Evolutionary conservation across 2,113 vertebrate species (phyloP).

Genomic region (Dicaeum eximium): DNA sequence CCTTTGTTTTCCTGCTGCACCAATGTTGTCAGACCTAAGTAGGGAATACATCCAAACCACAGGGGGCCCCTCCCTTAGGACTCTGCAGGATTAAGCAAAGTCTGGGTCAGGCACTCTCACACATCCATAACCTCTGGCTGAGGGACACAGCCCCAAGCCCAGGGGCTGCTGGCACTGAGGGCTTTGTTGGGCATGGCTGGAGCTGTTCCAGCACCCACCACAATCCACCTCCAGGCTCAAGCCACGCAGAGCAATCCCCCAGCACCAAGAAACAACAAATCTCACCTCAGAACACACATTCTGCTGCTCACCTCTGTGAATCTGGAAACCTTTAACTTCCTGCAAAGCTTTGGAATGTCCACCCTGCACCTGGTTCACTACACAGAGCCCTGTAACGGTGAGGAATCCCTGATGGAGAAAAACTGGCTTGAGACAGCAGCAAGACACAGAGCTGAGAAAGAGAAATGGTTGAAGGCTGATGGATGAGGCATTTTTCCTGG

Average conservation of each 20-base stretch:
- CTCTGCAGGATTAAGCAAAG: not conserved
- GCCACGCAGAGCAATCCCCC: not conserved
- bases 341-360: not conserved
- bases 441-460: not conserved
- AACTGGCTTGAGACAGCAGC: not conserved
- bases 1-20: not conserved
- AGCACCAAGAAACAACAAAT: not conserved
- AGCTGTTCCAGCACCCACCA: not conserved
- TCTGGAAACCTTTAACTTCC: not conserved
- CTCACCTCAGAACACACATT: not conserved
- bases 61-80: not conserved
- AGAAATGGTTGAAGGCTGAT: not conserved
- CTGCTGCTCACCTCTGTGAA: not conserved
- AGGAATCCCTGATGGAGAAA: not conserved
- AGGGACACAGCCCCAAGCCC: not conserved
- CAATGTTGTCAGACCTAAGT: not conserved
- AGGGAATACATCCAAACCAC: not conserved
- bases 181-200: not conserved
- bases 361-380: not conserved
- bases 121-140: not conserved
- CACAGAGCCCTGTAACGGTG: not conserved
- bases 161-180: rapidly evolving
- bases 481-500: not conserved
- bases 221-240: not conserved
- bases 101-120: not conserved